A percentile compares a stretch with the other conserved stretches of the same genome.
phyloP scores from a whole-genome alignment of 1,140 invertebrate genomes.

The Magallana ariakensis region DNA sequence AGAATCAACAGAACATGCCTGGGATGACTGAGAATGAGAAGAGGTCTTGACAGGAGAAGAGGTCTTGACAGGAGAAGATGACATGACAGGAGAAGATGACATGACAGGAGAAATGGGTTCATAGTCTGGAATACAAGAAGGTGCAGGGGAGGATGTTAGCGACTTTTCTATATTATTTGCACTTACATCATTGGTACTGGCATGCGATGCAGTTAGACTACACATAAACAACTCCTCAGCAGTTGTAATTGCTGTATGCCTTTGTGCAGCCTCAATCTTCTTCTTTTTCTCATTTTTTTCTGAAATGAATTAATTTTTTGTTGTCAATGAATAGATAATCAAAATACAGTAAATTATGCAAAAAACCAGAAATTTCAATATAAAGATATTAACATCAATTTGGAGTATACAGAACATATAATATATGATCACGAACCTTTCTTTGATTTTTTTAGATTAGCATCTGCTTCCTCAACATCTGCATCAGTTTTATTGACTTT shows the following conservation, averaged over 20 bases:
- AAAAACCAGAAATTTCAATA: neutral
- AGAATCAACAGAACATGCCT: slow-evolving; percentile 4
- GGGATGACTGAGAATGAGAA: neutral
- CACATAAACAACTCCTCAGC: slow-evolving; percentile 6
- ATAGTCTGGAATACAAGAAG: neutral
- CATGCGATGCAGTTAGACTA: neutral
- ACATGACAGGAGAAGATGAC: neutral
- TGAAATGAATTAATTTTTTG: slow-evolving; percentile 1
- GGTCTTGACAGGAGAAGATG: too few species aligned
- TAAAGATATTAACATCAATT: neutral
- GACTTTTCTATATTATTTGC: neutral
- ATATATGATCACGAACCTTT: neutral
- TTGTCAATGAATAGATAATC: neutral
- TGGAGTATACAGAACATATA: neutral
- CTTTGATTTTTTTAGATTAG: neutral
- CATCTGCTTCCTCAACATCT: neutral
- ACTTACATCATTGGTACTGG: neutral
- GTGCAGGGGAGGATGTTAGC: neutral
- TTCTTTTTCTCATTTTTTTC: slow-evolving; percentile 40
- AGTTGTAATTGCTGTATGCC: slow-evolving; percentile 10
- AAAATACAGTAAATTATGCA: neutral
- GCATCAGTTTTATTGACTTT: neutral
- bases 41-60: neutral
- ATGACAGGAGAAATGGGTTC: neutral
- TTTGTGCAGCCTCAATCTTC: too few species aligned